A percentile compares a stretch with the other conserved stretches of the same genome.
Conservation (phyloP, 2,888 invertebrate species). For the Drosophila multiciliata region DNA sequence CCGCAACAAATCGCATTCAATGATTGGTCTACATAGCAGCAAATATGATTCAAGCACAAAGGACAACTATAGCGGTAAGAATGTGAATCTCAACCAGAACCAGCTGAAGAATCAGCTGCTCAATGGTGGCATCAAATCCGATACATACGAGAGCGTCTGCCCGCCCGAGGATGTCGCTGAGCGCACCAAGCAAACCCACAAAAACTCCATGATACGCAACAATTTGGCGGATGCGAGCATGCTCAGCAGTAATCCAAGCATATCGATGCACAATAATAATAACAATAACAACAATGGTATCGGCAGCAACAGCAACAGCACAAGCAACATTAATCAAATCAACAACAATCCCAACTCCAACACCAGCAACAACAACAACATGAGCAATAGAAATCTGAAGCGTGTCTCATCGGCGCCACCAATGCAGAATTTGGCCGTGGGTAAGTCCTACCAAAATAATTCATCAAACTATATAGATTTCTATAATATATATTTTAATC, state of each 20-base stretch:
- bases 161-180: constrained; percentile 85
- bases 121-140: constrained; percentile 83
- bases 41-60: constrained; percentile 81
- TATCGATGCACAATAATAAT: constrained; percentile 49
- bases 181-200: constrained; percentile 83
- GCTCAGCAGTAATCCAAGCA: constrained; percentile 52
- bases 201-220: constrained; percentile 83
- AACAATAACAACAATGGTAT: constrained; percentile 36
- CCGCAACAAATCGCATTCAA: constrained; percentile 84
- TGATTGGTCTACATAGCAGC: constrained; percentile 81
- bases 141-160: constrained; percentile 85
- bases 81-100: constrained; percentile 73
- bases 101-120: constrained; percentile 82
- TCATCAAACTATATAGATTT: not conserved
- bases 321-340: constrained; percentile 28
- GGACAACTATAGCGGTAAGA: constrained; percentile 81
- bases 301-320: constrained; percentile 46
- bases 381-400: constrained; percentile 85
- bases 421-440: constrained; percentile 83
- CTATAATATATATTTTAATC: not conserved
- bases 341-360: constrained; percentile 44
- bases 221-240: constrained; percentile 68
- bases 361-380: constrained; percentile 56
- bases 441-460: constrained; percentile 64
- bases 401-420: constrained; percentile 87